Evolutionary conservation across 2,113 vertebrate species (phyloP).

Genomic region (Barbus barbus): DNA sequence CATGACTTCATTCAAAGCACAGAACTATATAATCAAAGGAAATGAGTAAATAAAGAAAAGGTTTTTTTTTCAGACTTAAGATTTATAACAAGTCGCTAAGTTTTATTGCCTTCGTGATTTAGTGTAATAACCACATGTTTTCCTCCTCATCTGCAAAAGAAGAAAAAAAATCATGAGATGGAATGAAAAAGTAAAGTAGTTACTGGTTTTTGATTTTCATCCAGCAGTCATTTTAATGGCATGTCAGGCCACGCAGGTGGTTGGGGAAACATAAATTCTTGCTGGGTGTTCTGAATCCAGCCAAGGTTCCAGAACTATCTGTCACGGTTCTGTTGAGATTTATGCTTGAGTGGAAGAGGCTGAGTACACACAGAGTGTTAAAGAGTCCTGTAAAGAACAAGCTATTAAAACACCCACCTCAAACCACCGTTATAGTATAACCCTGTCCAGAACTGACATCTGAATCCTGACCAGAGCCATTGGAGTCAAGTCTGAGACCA

Average conservation of each 20-base stretch:
- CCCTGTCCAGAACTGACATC: background rate
- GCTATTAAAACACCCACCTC: conserved; percentile 13
- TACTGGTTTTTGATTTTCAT: conserved; percentile 31
- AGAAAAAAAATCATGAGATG: background rate
- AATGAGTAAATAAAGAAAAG: background rate
- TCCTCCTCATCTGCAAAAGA: background rate
- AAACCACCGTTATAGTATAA: background rate
- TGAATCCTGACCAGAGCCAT: background rate
- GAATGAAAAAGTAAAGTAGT: conserved; percentile 8
- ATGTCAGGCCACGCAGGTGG: conserved; percentile 17
- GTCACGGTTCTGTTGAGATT: conserved; percentile 35
- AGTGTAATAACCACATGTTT: conserved; percentile 19
- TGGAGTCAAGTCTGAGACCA: background rate
- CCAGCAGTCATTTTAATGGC: conserved; percentile 24
- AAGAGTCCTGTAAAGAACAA: conserved; percentile 36
- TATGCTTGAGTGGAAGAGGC: conserved; percentile 14
- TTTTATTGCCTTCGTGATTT: conserved; percentile 15
- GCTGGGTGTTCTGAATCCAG: conserved; percentile 26
- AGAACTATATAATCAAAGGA: background rate
- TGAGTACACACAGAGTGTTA: conserved; percentile 22
- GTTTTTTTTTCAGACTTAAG: too few species aligned
- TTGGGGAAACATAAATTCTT: conserved; percentile 21
- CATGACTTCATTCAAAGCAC: background rate
- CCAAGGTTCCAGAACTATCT: conserved; percentile 33
- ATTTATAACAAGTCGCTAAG: background rate